Evolutionary conservation across 2,113 vertebrate genomes (phyloP).

Genomic region (Myanophis thanlyinensis): DNA sequence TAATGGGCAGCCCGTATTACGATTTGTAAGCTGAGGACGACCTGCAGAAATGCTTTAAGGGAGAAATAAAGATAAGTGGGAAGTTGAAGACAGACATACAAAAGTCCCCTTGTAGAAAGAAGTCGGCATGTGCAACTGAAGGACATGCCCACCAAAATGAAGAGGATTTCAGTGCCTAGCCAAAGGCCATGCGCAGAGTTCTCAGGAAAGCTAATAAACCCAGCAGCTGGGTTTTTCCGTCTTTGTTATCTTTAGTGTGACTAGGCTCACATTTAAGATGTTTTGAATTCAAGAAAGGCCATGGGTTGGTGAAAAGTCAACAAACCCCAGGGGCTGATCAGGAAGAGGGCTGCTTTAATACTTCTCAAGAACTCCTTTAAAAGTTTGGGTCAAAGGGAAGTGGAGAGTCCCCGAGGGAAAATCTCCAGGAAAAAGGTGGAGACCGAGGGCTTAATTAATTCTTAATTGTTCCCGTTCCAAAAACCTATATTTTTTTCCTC

Average conservation of each 20-base stretch:
- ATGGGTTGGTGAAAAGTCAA: background rate
- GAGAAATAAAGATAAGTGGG: background rate
- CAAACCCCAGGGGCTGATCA: rapidly evolving
- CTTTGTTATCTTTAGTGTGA: background rate
- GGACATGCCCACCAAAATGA: no score
- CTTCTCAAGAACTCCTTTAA: background rate
- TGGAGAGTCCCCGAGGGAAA: no score
- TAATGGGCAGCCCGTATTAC: background rate
- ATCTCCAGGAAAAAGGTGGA: background rate
- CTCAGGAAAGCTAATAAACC: background rate
- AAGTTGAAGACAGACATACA: background rate
- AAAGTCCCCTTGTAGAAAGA: background rate
- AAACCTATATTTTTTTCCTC: background rate
- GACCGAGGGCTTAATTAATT: background rate
- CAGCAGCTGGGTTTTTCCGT: background rate
- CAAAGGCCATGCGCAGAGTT: background rate
- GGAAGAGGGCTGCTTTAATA: background rate
- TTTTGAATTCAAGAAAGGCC: background rate
- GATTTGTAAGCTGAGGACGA: background rate
- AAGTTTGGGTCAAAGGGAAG: background rate
- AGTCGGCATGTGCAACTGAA: background rate
- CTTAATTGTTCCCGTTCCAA: background rate
- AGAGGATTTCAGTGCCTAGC: background rate
- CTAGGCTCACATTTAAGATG: background rate
- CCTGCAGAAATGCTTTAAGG: background rate